Percentiles rank a stretch among this genome's conserved stretches.
Evolutionary conservation across 92 coral and sea anemone species (phyloP).

Genomic region (Palythoa grandiflora): DNA sequence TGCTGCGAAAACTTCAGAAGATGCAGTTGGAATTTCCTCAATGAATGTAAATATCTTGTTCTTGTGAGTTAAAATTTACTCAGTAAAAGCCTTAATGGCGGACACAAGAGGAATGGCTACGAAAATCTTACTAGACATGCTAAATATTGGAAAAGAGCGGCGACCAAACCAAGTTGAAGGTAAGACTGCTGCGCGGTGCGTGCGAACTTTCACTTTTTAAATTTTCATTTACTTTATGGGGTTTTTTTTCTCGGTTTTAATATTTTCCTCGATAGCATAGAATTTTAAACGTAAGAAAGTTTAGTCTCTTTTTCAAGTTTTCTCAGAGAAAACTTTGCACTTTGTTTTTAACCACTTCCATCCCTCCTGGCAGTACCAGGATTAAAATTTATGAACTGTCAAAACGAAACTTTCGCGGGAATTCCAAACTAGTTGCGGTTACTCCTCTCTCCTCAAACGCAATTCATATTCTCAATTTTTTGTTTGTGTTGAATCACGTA

Average conservation of each 20-base stretch:
- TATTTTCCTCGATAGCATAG: background rate
- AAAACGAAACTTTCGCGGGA: constrained; percentile 35
- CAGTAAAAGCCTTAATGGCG: constrained; percentile 18
- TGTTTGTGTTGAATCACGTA: no score
- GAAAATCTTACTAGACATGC: constrained; percentile 77
- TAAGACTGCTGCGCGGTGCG: background rate
- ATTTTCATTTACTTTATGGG: background rate
- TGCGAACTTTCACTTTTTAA: constrained; percentile 17
- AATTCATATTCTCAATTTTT: no score
- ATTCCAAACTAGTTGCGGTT: constrained; percentile 14
- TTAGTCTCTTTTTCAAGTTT: background rate
- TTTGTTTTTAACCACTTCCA: background rate
- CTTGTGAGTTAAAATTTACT: background rate
- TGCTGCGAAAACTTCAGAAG: background rate
- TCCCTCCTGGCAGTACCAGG: background rate
- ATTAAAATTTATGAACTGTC: background rate
- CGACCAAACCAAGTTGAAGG: constrained; percentile 32
- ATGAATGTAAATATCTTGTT: background rate
- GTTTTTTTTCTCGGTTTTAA: background rate
- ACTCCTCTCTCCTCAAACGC: background rate
- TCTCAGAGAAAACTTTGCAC: background rate
- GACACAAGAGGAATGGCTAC: constrained; percentile 85
- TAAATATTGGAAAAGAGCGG: constrained; percentile 78
- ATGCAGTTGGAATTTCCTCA: background rate
- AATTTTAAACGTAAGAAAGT: background rate